Percentiles rank a stretch among this genome's conserved stretches.
Evolutionary conservation across 2,888 invertebrate species (phyloP).

Genomic region (Saturnia japonica): DNA sequence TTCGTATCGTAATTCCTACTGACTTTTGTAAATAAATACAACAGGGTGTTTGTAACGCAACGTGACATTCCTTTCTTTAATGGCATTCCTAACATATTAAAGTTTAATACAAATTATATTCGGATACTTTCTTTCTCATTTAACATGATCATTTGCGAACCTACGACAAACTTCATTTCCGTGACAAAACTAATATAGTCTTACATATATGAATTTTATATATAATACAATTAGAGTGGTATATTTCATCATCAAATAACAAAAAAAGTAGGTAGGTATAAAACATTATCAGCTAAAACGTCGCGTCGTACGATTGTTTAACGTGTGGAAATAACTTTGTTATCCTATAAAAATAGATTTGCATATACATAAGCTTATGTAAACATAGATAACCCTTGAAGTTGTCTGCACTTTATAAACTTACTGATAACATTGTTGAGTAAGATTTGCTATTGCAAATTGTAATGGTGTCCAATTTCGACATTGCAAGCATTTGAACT

Average conservation of each 20-base stretch:
- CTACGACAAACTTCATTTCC: too few species aligned
- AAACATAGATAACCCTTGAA: slow-evolving; percentile 56
- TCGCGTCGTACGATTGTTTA: slow-evolving; percentile 37
- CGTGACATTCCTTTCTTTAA: neutral
- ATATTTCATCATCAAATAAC: slow-evolving; percentile 16
- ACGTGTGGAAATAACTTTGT: slow-evolving; percentile 39
- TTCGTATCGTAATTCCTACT: neutral
- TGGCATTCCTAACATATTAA: too few species aligned
- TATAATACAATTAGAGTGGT: neutral
- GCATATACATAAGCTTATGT: slow-evolving; percentile 39
- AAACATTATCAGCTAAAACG: slow-evolving; percentile 29
- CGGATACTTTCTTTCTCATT: too few species aligned
- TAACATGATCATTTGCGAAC: too few species aligned
- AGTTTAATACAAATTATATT: too few species aligned
- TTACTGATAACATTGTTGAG: slow-evolving; percentile 40
- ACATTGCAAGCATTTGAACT: slow-evolving; percentile 1
- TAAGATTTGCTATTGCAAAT: slow-evolving; percentile 27
- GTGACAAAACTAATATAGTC: too few species aligned
- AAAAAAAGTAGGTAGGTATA: neutral
- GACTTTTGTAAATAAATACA: neutral
- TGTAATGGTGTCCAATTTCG: slow-evolving; percentile 14
- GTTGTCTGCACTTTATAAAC: slow-evolving; percentile 25
- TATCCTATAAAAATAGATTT: slow-evolving; percentile 54
- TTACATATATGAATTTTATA: too few species aligned
- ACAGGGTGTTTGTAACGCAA: too few species aligned